Percentiles rank a stretch among this genome's conserved stretches.
Evolutionary conservation across 2,797 vertebrate species (phyloP).

Genomic region (Phaenicophaeus curvirostris): DNA sequence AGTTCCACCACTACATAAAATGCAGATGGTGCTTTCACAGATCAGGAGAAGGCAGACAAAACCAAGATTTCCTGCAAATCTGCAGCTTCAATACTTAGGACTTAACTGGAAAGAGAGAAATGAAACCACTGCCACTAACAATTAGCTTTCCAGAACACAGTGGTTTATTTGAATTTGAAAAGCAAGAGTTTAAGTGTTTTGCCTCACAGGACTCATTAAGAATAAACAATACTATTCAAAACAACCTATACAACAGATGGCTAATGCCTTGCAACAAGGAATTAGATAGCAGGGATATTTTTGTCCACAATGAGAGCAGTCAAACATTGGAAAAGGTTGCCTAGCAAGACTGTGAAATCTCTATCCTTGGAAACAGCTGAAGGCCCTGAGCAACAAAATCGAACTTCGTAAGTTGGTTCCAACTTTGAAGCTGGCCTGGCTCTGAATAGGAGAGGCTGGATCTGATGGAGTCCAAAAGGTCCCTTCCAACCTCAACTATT

Average conservation of each 20-base stretch:
- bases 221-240: conserved; percentile 18
- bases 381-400: neutral
- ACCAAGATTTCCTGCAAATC: neutral
- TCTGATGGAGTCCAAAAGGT: neutral
- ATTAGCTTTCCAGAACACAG: neutral
- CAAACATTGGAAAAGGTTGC: neutral
- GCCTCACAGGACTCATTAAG: conserved; percentile 7
- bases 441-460: neutral
- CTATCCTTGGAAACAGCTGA: neutral
- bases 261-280: conserved; percentile 37
- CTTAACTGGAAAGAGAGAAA: neutral
- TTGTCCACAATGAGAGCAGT: neutral
- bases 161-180: conserved; percentile 49
- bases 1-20: neutral
- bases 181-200: conserved; percentile 51
- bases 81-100: neutral
- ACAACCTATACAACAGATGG: conserved; percentile 25
- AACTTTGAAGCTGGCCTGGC: neutral
- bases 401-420: neutral
- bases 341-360: conserved; percentile 31
- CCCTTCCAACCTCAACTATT: neutral
- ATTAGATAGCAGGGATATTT: conserved; percentile 18
- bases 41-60: neutral
- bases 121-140: neutral
- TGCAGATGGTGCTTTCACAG: neutral